A percentile compares a stretch with the other conserved stretches of the same genome.
Evolutionary conservation across 2,113 vertebrate species (phyloP).

Genomic region (Erinaceus europaeus): DNA sequence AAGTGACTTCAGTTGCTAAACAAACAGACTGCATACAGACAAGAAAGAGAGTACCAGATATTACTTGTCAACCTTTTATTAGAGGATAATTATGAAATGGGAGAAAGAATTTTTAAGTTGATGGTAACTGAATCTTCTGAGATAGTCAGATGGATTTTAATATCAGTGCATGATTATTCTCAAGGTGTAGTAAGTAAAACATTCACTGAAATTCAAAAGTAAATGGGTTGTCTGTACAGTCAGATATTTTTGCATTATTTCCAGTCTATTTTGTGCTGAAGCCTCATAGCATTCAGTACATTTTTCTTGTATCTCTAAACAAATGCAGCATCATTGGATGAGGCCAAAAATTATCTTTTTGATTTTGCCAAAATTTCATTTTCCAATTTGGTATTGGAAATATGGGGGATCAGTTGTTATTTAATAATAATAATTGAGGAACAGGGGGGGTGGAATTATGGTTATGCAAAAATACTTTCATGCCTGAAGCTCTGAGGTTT

Average conservation of each 20-base stretch:
- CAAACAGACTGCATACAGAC: slow-evolving; percentile 39
- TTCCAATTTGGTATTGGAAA: slow-evolving; percentile 35
- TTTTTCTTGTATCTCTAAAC: slow-evolving; percentile 28
- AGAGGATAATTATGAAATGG: background rate
- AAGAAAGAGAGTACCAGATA: background rate
- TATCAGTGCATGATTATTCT: background rate
- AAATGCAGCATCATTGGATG: background rate
- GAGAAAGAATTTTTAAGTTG: background rate
- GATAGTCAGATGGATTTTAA: background rate
- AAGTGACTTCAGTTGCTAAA: background rate
- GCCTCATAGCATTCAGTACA: background rate
- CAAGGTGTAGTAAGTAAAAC: background rate
- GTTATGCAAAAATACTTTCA: too few relatives aligned
- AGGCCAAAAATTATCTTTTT: background rate
- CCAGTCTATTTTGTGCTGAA: background rate
- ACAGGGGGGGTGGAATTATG: too few relatives aligned
- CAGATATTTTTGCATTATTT: slow-evolving; percentile 8
- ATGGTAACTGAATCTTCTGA: background rate
- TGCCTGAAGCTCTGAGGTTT: too few relatives aligned
- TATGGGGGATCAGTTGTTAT: background rate
- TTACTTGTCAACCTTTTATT: slow-evolving; percentile 2
- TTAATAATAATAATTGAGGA: slow-evolving; percentile 24
- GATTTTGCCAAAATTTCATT: slow-evolving; percentile 36
- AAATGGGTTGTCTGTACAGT: background rate
- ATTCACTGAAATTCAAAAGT: slow-evolving; percentile 12